phyloP scores from a whole-genome alignment of 2,888 invertebrate species.

The Aporophyla nigra region DNA sequence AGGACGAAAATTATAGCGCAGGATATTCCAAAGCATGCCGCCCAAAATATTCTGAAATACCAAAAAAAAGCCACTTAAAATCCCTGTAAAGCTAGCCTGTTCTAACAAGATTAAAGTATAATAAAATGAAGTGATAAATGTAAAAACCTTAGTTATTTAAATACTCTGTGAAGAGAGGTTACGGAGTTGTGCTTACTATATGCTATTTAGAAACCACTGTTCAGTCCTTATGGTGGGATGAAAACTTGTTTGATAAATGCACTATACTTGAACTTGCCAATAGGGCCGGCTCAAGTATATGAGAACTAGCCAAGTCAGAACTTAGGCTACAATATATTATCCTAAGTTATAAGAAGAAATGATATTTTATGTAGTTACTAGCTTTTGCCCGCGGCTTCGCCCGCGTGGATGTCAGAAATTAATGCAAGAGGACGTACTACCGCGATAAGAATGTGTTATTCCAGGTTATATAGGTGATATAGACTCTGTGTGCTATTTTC shows the following conservation, averaged over 20 bases:
- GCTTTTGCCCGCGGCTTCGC: no score
- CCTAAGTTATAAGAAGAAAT: no score
- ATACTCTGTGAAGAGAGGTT: neutral
- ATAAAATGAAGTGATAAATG: slow-evolving; percentile 1
- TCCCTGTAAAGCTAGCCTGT: slow-evolving; percentile 19
- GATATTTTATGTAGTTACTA: no score
- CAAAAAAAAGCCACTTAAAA: neutral
- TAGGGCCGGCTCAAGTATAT: neutral
- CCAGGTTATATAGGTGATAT: no score
- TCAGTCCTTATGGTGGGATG: neutral
- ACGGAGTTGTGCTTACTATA: neutral
- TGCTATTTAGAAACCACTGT: neutral
- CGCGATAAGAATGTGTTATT: no score
- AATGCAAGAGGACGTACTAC: no score
- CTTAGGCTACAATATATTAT: no score
- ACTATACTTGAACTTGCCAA: no score
- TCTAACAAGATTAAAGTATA: slow-evolving; percentile 29
- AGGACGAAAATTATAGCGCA: slow-evolving; percentile 74
- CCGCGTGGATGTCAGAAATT: no score
- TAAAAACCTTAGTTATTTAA: slow-evolving; percentile 8
- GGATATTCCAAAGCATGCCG: slow-evolving; percentile 74
- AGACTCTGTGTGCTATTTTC: no score
- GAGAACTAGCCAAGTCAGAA: no score
- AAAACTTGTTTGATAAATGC: neutral
- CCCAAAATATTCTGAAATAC: slow-evolving; percentile 82